Conservation (phyloP, 2,888 invertebrate species). For the Chalcosyrphus nemorum region DNA sequence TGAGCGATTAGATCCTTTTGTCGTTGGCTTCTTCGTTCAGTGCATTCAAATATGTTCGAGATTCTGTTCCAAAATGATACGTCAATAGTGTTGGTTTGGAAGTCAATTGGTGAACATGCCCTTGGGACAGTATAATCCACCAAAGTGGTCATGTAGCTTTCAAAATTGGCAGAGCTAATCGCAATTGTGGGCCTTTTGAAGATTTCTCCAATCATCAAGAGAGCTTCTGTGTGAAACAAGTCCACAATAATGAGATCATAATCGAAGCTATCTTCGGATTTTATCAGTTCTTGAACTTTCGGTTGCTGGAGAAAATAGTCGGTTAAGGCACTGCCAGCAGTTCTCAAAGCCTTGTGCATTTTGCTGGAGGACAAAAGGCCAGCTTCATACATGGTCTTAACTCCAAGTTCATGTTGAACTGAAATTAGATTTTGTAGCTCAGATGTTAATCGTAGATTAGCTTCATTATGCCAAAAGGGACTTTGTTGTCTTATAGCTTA, state of each 20-base stretch:
- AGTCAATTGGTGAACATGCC: slow-evolving; percentile 83
- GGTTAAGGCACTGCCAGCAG: slow-evolving; percentile 76
- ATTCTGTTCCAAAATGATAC: slow-evolving; percentile 83
- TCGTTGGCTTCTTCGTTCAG: slow-evolving; percentile 78
- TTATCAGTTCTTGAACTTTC: slow-evolving; percentile 75
- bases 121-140: slow-evolving; percentile 82
- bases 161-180: slow-evolving; percentile 81
- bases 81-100: slow-evolving; percentile 79
- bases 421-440: no score
- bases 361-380: slow-evolving; percentile 71
- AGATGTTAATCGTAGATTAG: no score
- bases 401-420: slow-evolving; percentile 65
- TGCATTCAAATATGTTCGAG: slow-evolving; percentile 82
- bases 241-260: slow-evolving; percentile 82
- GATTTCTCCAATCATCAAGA: slow-evolving; percentile 80
- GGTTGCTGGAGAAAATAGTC: slow-evolving; percentile 78
- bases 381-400: slow-evolving; percentile 62
- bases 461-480: no score
- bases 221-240: slow-evolving; percentile 81
- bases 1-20: slow-evolving; percentile 78
- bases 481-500: no score
- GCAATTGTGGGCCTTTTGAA: slow-evolving; percentile 81
- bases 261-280: slow-evolving; percentile 78
- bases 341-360: slow-evolving; percentile 77
- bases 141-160: slow-evolving; percentile 81